A percentile compares a stretch with the other conserved stretches of the same genome.
Conservation (phyloP, 2,888 invertebrate species). For the Nysson spinosus region DNA sequence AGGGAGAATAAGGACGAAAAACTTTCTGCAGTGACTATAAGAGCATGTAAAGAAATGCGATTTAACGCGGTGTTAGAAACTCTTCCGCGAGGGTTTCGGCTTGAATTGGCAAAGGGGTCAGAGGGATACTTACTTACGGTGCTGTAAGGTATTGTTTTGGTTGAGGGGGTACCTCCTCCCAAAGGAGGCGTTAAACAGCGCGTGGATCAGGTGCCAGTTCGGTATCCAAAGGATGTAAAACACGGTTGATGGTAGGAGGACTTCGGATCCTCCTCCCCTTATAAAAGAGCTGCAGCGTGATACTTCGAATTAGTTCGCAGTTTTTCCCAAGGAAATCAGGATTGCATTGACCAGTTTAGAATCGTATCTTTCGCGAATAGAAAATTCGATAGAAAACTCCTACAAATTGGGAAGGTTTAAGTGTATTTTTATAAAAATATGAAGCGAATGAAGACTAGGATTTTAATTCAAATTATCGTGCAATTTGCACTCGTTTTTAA, state of each 20-base stretch:
- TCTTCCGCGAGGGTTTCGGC: conserved; percentile 60
- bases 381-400: no score
- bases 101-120: conserved; percentile 75
- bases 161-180: conserved; percentile 63
- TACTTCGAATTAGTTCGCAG: conserved; percentile 43
- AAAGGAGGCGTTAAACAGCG: conserved; percentile 75
- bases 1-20: neutral
- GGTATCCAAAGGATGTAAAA: conserved; percentile 31
- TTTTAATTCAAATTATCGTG: no score
- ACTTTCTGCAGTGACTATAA: neutral
- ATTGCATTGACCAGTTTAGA: neutral
- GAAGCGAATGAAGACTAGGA: no score
- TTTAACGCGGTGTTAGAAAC: conserved; percentile 20
- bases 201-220: conserved; percentile 65
- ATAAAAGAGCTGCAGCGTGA: conserved; percentile 60
- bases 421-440: no score
- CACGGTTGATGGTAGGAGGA: conserved; percentile 49
- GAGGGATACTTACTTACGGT: conserved; percentile 72
- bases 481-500: conserved; percentile 45
- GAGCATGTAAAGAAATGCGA: neutral
- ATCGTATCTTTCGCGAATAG: no score
- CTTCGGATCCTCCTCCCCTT: conserved; percentile 49
- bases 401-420: no score
- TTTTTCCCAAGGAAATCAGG: conserved; percentile 24
- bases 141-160: conserved; percentile 74